These are phyloP conservation scores for Falcunculus frontatus DNA, from an alignment of 2,113 vertebrate genomes.

Conservation along the genomic window DNA sequence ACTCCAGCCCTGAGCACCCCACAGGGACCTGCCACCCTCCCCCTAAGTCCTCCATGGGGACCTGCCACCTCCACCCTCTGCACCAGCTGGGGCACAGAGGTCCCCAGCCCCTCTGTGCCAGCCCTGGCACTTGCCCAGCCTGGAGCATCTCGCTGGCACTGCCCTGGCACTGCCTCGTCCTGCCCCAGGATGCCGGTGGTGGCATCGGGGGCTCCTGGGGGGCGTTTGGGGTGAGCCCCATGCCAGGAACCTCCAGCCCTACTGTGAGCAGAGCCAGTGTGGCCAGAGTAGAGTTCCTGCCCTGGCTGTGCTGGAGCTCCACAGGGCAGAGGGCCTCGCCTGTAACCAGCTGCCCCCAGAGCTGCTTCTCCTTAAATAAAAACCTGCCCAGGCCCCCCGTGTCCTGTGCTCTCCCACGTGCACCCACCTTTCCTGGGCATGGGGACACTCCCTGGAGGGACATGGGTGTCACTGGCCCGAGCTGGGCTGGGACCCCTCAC, in stretches of 20 bases:
- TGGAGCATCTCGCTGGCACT: accelerated
- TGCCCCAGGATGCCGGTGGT: accelerated
- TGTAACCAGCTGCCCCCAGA: not conserved
- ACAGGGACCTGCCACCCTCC: not conserved
- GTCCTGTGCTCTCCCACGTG: not conserved
- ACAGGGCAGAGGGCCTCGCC: not conserved
- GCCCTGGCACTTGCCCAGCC: accelerated
- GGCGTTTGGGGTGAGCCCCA: not conserved
- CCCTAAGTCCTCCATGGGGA: not conserved
- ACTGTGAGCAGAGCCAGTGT: accelerated
- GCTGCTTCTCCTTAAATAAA: constrained; percentile 22
- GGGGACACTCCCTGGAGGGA: not conserved
- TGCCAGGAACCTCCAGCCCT: not conserved
- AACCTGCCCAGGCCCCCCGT: not conserved
- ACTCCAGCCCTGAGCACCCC: not conserved
- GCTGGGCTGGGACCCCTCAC: not conserved
- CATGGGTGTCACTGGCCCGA: accelerated
- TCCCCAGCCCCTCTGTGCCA: not conserved
- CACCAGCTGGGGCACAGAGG: not conserved
- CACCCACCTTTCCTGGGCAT: accelerated
- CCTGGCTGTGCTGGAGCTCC: not conserved
- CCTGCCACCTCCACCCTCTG: not conserved
- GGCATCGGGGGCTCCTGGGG: accelerated
- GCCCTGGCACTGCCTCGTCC: accelerated
- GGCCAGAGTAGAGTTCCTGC: not conserved